Evolutionary conservation across 2,888 invertebrate species (phyloP).

Genomic region (Nomada ruficornis): DNA sequence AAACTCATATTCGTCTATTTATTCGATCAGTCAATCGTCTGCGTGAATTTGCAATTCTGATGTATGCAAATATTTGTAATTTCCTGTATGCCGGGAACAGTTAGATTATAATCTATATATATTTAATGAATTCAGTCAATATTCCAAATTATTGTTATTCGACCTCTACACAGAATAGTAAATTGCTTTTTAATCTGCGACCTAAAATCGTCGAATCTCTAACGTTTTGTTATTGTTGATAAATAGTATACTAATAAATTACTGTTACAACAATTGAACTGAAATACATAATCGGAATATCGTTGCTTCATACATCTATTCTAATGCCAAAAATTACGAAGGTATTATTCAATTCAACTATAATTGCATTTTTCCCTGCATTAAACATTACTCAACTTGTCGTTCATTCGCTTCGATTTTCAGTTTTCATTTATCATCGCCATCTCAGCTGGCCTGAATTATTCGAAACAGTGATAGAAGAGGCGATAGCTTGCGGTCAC

Average conservation of each 20-base stretch:
- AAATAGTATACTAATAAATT: too few relatives aligned
- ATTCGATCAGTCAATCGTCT: background rate
- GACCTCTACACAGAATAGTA: too few relatives aligned
- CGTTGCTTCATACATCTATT: background rate
- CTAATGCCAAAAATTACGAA: background rate
- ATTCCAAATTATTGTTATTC: too few relatives aligned
- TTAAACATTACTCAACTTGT: too few relatives aligned
- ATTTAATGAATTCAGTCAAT: too few relatives aligned
- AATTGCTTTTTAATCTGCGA: too few relatives aligned
- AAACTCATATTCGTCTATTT: conserved; percentile 3
- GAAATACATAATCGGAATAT: too few relatives aligned
- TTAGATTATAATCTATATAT: background rate
- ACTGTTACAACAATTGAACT: too few relatives aligned
- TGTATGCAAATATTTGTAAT: background rate
- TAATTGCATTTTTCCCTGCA: background rate
- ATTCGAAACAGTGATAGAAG: background rate
- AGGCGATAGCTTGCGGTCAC: background rate
- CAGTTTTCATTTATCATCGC: conserved; percentile 3
- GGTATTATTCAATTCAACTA: background rate
- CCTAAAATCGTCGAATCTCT: too few relatives aligned
- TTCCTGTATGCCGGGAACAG: too few relatives aligned
- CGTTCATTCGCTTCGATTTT: conserved; percentile 4
- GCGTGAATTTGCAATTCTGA: background rate
- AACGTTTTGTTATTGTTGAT: too few relatives aligned
- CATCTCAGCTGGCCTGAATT: background rate